Base-by-base conservation (phyloP, 2,113 vertebrate genomes). In the Machaerirhynchus nigripectus region DNA sequence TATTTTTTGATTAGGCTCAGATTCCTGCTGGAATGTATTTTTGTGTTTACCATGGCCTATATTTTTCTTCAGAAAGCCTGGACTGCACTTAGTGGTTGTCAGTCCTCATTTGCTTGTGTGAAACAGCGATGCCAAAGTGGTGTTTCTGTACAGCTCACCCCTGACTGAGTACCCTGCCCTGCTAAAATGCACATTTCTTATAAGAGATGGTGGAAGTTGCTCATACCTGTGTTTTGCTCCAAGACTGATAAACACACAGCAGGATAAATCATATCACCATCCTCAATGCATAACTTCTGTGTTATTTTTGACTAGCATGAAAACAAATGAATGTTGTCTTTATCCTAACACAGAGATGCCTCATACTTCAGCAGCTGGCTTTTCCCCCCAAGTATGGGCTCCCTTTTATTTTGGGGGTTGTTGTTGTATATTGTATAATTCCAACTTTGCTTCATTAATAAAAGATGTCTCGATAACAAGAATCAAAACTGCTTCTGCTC, bases 11-110 rank as follows among this genome's bases (percentile, higher is more conserved):
- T 90, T 88, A 89, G 63, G 59, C 50, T n/a, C n/a, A n/a, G n/a
- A n/a, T n/a, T n/a, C 78, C 70, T 2, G 4, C 82, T 76, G 76
- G 79, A 88, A 84, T 84, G 77, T 47, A 70, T 96, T 94, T 83
- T 78, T 84, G 44, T 80, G 78, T 94, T 96, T 90, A 92, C 52
- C 68, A 39, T 71, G 79, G 82, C 77, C 87, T 89, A 22, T 78
- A 77, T 94, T 94, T 82, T 75, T n/a, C 52, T 74, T 64, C 37
- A 83, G 52, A 94, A 80, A 81, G 90, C 64, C 81, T 4, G 4
- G 85, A 30, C 63, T 92, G 91, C 61, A 44, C 76, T 92, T 59
- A n/a, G 79, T 35, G 59, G 63, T 30, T 94, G 93, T 95, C 87
- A 55, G 64, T 60, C 63, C 68, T 74, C 76, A 53, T 93, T 83